phyloP scores from a whole-genome alignment of 1,140 invertebrate genomes.

The Druon quercuslanigerum region DNA sequence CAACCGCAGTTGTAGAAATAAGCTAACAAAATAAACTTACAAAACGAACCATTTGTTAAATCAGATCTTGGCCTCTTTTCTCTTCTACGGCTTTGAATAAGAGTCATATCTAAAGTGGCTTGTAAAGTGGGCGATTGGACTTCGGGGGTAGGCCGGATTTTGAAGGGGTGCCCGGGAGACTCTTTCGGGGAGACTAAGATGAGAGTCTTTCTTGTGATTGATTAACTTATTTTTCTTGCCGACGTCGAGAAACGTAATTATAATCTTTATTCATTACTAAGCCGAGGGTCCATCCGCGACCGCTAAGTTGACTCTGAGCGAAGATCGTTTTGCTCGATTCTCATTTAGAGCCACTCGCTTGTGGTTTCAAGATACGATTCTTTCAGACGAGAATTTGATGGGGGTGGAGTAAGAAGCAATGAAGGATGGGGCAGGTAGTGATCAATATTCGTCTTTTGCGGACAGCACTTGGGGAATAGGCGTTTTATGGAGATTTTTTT shows the following conservation, averaged over 20 bases:
- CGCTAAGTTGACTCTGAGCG: constrained; percentile 48
- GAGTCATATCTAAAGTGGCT: constrained; percentile 22
- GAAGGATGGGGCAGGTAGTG: constrained; percentile 49
- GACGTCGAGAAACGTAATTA: constrained; percentile 73
- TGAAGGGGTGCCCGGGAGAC: constrained; percentile 19
- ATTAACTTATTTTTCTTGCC: constrained; percentile 73
- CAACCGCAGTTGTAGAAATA: no score
- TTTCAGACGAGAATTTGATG: constrained; percentile 44
- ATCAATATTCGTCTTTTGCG: constrained; percentile 59
- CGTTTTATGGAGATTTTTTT: background rate
- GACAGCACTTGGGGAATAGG: constrained; percentile 4
- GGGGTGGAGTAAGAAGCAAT: constrained; percentile 1
- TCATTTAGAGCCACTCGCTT: constrained; percentile 71
- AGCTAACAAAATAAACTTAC: no score
- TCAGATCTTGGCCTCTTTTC: background rate
- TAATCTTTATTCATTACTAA: constrained; percentile 76
- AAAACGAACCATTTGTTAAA: no score
- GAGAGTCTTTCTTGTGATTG: constrained; percentile 68
- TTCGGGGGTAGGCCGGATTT: constrained; percentile 15
- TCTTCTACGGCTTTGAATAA: constrained; percentile 7
- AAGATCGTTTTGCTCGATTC: constrained; percentile 66
- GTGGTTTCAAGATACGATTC: constrained; percentile 74
- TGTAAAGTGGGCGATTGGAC: constrained; percentile 21
- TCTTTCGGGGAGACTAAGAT: background rate
- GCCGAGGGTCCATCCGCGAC: constrained; percentile 46